A percentile compares a stretch with the other conserved stretches of the same genome.
Evolutionary conservation across 2,888 invertebrate species (phyloP).

Genomic region (Andrena flavipes): DNA sequence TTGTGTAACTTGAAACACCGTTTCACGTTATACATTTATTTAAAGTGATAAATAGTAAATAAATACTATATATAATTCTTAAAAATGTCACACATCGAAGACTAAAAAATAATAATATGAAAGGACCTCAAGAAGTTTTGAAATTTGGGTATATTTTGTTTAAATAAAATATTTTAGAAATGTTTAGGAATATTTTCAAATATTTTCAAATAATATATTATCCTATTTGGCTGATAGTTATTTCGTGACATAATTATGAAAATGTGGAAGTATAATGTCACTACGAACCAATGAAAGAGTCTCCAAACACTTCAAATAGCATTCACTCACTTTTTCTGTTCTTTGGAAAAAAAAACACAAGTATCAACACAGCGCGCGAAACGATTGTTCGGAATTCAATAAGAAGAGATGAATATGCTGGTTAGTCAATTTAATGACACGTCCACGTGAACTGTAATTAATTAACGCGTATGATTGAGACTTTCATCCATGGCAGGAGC

Average conservation of each 20-base stretch:
- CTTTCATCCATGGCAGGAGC: neutral
- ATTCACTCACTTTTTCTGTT: conserved; percentile 6
- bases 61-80: no score
- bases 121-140: no score
- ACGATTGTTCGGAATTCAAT: neutral
- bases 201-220: no score
- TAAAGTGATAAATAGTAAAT: neutral
- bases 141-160: no score
- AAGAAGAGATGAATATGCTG: neutral
- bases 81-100: neutral
- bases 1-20: neutral
- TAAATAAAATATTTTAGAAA: no score
- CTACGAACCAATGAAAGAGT: conserved; percentile 27
- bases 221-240: no score
- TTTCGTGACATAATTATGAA: neutral
- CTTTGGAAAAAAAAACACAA: neutral
- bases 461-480: neutral
- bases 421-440: neutral
- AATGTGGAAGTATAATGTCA: neutral
- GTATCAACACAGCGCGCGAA: neutral
- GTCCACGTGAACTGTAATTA: neutral
- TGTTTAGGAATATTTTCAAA: no score
- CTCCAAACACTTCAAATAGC: neutral
- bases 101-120: neutral
- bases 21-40: neutral